Conservation (phyloP, 2,797 vertebrate species). For the Antrozous pallidus region DNA sequence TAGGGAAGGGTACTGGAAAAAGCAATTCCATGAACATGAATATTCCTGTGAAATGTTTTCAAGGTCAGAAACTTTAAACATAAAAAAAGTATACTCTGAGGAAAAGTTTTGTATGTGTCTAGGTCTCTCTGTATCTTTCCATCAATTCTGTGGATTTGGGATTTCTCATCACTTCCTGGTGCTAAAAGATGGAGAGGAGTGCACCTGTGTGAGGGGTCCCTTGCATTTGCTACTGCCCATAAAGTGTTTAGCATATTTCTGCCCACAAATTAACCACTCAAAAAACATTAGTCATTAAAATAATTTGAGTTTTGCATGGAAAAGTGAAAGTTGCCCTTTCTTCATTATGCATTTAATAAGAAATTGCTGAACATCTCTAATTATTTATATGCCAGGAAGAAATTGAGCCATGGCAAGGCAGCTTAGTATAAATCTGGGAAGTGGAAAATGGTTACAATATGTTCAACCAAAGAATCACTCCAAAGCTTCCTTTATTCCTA, state of each 20-base stretch:
- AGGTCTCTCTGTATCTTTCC: neutral
- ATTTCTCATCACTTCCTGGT: neutral
- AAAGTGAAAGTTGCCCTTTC: neutral
- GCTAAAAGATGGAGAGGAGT: neutral
- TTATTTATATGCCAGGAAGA: neutral
- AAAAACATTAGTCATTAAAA: neutral
- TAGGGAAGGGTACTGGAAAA: neutral
- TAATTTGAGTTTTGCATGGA: neutral
- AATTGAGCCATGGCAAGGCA: neutral
- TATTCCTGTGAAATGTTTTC: neutral
- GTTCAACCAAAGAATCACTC: neutral
- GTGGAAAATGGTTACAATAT: neutral
- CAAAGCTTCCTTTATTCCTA: neutral
- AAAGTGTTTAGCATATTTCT: neutral
- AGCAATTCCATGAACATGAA: neutral
- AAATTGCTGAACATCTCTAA: neutral
- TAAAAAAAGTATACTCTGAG: neutral
- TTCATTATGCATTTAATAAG: neutral
- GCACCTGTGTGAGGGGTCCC: too few relatives aligned
- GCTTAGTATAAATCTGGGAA: neutral
- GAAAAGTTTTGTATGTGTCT: neutral
- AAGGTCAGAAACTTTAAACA: neutral
- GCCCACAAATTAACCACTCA: neutral
- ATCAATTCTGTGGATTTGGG: neutral
- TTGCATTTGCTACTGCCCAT: neutral